Evolutionary conservation across 2,888 invertebrate species (phyloP), one percentile per base, ranked within the genome.

Genomic region (Aleiodes alternator): DNA sequence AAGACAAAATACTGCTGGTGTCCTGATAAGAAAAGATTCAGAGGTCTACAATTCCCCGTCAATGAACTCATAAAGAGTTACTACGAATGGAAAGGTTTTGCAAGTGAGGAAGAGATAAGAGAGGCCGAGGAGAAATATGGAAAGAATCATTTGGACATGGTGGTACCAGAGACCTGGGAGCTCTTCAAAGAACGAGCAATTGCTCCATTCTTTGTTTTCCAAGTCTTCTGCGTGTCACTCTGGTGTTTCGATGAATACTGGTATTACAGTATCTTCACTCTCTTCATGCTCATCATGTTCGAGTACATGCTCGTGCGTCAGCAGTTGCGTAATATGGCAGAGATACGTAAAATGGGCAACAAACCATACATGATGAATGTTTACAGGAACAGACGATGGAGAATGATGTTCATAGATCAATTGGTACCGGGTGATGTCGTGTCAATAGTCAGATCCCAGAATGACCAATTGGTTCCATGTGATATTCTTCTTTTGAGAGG

Each of bases 201-300:
- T 0, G 99, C 99, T 0, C 99, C 99, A 1, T 99, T 99, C 90
- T 99, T 99, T 90, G 98, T 99, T 5, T 99, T 99, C 90, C 99
- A 99, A 95, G 97, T 99, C 75, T 99, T 99, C 89, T 99, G 99
- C 87, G 99, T 99, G 61, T 96, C 95, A 11, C 91, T 99, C 3
- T 99, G 99, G 99, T 99, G 99, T 90, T 91, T 99, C 81, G 99
- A 99, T 88, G 98, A 98, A 88, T 99, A 98, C 90, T 98, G 98
- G 98, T 96, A 98, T 89, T 99, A 98, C 90, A 98, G 97, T 72
- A 93, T 99, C 76, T 98, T 99, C 89, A 99, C 99, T 0, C 92
- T 99, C 0, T 93, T 97, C 71, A 98, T 99, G 98, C 92, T 99
- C 73, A 94, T 99, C 34, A 94, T 97, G 85, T 99, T 99, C 88